Conservation (phyloP, 2,888 invertebrate genomes). For the Criorhina ranunculi region DNA sequence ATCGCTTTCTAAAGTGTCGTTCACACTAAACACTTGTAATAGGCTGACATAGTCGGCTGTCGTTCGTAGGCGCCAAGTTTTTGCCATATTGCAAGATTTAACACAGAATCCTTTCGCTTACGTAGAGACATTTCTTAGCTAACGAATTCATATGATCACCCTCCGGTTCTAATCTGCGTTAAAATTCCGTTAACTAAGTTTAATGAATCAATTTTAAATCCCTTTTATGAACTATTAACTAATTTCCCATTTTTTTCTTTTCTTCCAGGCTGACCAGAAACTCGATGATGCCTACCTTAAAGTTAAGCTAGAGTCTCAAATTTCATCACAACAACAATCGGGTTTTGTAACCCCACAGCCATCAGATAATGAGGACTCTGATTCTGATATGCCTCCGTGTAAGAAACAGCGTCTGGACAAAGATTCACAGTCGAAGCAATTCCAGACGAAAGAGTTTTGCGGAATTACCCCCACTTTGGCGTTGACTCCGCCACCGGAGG, state of each 20-base stretch:
- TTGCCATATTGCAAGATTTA: too few species aligned
- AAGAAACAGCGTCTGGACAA: constrained; percentile 83
- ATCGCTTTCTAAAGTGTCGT: too few species aligned
- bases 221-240: constrained; percentile 6
- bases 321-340: constrained; percentile 65
- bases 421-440: constrained; percentile 31
- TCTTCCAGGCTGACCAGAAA: constrained; percentile 55
- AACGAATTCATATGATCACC: too few species aligned
- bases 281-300: constrained; percentile 68
- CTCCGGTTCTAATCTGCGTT: too few species aligned
- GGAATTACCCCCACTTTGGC: constrained; percentile 79
- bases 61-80: too few species aligned
- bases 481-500: constrained; percentile 83
- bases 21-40: too few species aligned
- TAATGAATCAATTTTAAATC: too few species aligned
- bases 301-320: constrained; percentile 67
- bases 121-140: too few species aligned
- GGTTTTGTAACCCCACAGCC: constrained; percentile 91
- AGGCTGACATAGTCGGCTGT: too few species aligned
- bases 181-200: too few species aligned
- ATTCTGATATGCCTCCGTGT: constrained; percentile 85
- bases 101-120: too few species aligned
- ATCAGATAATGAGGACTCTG: constrained; percentile 92
- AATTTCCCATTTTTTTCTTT: constrained; percentile 15
- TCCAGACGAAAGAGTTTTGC: constrained; percentile 59